phyloP scores from a whole-genome alignment of 1,140 invertebrate species.

The Platyura marginata region DNA sequence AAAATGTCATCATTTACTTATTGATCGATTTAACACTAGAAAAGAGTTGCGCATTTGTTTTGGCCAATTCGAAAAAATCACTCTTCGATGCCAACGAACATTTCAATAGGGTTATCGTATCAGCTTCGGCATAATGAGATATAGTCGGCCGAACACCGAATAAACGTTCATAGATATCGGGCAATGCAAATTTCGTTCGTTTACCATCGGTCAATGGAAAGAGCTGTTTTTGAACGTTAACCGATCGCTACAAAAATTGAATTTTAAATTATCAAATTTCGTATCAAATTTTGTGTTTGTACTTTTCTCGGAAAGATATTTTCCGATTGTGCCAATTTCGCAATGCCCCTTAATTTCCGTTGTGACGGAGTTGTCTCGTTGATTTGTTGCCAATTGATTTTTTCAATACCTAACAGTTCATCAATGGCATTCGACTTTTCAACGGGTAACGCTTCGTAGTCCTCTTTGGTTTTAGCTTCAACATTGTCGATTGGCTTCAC shows the following conservation, averaged over 20 bases:
- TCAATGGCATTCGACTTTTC: background rate
- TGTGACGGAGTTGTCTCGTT: conserved; percentile 27
- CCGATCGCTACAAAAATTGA: too few relatives aligned
- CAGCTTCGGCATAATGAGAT: conserved; percentile 37
- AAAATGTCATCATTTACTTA: too few relatives aligned
- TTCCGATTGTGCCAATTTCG: background rate
- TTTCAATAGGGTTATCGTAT: conserved; percentile 33
- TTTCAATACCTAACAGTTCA: conserved; percentile 3
- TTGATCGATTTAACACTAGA: too few relatives aligned
- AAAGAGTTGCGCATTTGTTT: background rate
- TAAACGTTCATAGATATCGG: conserved; percentile 29
- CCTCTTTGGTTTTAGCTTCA: background rate
- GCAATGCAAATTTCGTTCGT: conserved; percentile 26
- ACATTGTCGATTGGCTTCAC: conserved; percentile 2
- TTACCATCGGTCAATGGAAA: conserved; percentile 6
- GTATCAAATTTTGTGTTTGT: conserved; percentile 8
- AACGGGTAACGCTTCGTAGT: conserved; percentile 1
- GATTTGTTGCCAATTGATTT: conserved; percentile 9
- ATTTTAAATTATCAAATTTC: too few relatives aligned
- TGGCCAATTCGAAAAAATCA: background rate
- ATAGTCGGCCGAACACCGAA: conserved; percentile 22
- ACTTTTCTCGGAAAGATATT: conserved; percentile 3
- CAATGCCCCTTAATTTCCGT: conserved; percentile 7
- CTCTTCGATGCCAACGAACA: background rate
- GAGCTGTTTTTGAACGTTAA: conserved; percentile 5